A percentile compares a stretch with the other conserved stretches of the same genome.
These are phyloP conservation scores for Brachypteracias leptosomus DNA, from an alignment of 2,113 vertebrate genomes.

Conservation along the genomic window DNA sequence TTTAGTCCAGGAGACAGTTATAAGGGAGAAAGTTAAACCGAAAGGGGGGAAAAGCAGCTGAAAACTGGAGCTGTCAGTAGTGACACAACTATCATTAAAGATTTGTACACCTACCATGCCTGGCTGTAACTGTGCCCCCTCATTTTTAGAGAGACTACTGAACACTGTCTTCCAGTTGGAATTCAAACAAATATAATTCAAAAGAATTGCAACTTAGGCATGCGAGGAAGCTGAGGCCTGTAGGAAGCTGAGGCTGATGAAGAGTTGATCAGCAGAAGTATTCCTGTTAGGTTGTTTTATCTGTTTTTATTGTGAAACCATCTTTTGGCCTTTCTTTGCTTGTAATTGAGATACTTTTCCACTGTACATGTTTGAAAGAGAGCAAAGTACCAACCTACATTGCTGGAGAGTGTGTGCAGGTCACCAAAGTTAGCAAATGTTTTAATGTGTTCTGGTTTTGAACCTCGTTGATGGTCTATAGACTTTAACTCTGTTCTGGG, in stretches of 20 bases:
- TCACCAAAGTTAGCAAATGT: neutral
- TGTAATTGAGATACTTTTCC: neutral
- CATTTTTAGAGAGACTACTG: neutral
- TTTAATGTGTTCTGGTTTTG: neutral
- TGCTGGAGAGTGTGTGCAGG: neutral
- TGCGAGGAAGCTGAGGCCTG: neutral
- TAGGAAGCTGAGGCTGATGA: neutral
- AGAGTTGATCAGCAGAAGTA: neutral
- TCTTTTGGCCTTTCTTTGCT: neutral
- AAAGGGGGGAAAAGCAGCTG: neutral
- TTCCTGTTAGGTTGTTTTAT: neutral
- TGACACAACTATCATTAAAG: neutral
- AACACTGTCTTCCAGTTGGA: neutral
- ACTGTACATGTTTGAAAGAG: neutral
- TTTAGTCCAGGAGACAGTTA: neutral
- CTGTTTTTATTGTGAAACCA: neutral
- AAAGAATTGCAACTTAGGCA: fast-evolving
- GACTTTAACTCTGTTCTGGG: neutral
- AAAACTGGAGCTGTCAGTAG: neutral
- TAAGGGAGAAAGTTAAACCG: neutral
- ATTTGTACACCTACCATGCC: neutral
- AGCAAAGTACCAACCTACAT: neutral
- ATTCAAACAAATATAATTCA: neutral
- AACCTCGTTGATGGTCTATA: neutral
- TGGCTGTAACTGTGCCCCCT: neutral